phyloP scores from a whole-genome alignment of 1,140 invertebrate species.

The Samia ricini region DNA sequence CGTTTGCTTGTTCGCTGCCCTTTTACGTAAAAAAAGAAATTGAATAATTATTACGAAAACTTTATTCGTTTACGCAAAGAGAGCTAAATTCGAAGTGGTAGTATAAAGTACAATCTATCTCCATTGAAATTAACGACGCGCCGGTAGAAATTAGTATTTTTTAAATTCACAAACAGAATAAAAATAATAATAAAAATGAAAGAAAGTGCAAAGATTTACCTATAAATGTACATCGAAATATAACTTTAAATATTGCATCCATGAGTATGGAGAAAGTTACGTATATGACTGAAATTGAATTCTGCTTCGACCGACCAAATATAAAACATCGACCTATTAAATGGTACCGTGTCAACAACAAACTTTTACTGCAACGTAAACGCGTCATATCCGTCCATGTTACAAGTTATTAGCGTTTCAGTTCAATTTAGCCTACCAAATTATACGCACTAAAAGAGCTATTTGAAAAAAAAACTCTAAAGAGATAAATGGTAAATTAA shows the following conservation, averaged over 20 bases:
- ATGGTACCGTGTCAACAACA: constrained; percentile 25
- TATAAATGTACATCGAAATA: neutral
- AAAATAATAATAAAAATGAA: neutral
- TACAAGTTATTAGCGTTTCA: neutral
- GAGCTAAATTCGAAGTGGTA: too few species aligned
- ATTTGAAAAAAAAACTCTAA: too few species aligned
- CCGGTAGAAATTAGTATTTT: neutral
- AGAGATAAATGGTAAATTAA: too few species aligned
- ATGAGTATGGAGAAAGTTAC: constrained; percentile 4
- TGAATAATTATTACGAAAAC: too few species aligned
- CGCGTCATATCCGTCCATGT: constrained; percentile 5
- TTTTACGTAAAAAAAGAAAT: too few species aligned
- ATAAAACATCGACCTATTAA: constrained; percentile 33
- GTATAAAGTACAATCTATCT: too few species aligned
- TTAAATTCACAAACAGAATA: neutral
- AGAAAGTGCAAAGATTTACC: neutral
- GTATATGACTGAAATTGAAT: constrained; percentile 9
- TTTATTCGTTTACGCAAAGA: too few species aligned
- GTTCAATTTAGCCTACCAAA: too few species aligned
- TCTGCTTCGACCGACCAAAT: constrained; percentile 6
- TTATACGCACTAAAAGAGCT: too few species aligned
- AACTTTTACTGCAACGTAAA: constrained; percentile 25
- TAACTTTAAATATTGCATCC: neutral
- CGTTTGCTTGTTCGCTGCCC: too few species aligned
- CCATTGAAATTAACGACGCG: too few species aligned